A percentile compares a stretch with the other conserved stretches of the same genome.
phyloP scores from a whole-genome alignment of 2,888 invertebrate genomes.

The Ornithoptera alexandrae region DNA sequence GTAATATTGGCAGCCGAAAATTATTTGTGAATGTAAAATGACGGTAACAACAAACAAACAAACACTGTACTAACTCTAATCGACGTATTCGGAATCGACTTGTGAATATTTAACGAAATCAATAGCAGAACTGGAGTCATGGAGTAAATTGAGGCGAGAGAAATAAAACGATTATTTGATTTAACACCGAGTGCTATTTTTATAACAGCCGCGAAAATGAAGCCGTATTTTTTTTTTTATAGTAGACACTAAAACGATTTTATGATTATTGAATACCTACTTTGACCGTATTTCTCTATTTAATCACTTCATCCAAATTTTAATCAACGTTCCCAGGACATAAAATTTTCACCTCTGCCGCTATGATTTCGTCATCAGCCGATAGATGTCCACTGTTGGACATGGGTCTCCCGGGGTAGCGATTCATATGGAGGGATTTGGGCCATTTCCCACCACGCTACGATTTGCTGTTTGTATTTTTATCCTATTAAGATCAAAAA shows the following conservation, averaged over 20 bases:
- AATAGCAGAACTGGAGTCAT: constrained; percentile 38
- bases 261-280: constrained; percentile 23
- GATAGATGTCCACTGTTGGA: too few relatives aligned
- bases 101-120: constrained; percentile 52
- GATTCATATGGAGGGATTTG: too few relatives aligned
- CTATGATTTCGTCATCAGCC: neutral
- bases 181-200: constrained; percentile 33
- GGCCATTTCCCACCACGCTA: neutral
- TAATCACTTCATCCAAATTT: constrained; percentile 14
- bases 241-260: constrained; percentile 21
- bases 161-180: constrained; percentile 33
- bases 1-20: constrained; percentile 11
- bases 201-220: constrained; percentile 29
- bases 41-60: constrained; percentile 31
- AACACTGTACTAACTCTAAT: constrained; percentile 34
- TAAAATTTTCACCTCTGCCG: neutral
- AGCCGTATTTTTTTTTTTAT: constrained; percentile 22
- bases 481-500: neutral
- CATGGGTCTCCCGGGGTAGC: too few relatives aligned
- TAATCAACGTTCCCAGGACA: constrained; percentile 8
- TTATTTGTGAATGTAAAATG: constrained; percentile 28
- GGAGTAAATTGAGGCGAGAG: constrained; percentile 34
- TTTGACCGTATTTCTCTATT: constrained; percentile 10
- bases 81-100: constrained; percentile 40
- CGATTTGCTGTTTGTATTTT: neutral